Percentiles rank a stretch among this genome's conserved stretches.
Conservation (phyloP, 2,888 invertebrate genomes). For the Galerucella calmariensis region DNA sequence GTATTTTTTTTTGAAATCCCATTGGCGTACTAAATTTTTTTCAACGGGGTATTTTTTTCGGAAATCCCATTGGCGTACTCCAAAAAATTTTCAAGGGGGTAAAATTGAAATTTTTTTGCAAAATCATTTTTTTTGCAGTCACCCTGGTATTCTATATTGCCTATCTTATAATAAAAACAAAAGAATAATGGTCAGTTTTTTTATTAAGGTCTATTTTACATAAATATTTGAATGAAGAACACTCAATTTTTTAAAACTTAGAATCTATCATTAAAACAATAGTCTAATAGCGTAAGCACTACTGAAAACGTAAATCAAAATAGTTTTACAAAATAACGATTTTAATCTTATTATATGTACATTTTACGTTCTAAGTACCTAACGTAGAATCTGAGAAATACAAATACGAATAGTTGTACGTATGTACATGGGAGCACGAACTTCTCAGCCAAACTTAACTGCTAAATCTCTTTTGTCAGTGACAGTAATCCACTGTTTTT, state of each 20-base stretch:
- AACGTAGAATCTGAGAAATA: constrained; percentile 51
- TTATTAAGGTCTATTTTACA: constrained; percentile 57
- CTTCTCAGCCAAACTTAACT: too few species aligned
- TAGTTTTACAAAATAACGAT: constrained; percentile 53
- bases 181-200: constrained; percentile 48
- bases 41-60: too few species aligned
- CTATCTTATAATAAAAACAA: background rate
- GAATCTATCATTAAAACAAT: constrained; percentile 59
- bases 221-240: constrained; percentile 61
- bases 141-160: background rate
- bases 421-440: background rate
- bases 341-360: constrained; percentile 55
- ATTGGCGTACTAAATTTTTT: too few species aligned
- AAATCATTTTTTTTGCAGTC: too few species aligned
- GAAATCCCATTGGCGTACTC: too few species aligned
- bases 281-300: constrained; percentile 64
- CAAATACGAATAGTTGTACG: constrained; percentile 41
- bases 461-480: too few species aligned
- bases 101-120: too few species aligned
- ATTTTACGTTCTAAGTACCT: constrained; percentile 56
- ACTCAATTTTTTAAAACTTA: constrained; percentile 57
- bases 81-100: too few species aligned
- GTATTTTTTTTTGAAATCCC: too few species aligned
- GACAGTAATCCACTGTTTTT: too few species aligned
- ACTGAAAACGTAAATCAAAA: constrained; percentile 56